A percentile compares a stretch with the other conserved stretches of the same genome.
Conservation (phyloP, 1,140 invertebrate genomes). For the Gryon sp. region DNA sequence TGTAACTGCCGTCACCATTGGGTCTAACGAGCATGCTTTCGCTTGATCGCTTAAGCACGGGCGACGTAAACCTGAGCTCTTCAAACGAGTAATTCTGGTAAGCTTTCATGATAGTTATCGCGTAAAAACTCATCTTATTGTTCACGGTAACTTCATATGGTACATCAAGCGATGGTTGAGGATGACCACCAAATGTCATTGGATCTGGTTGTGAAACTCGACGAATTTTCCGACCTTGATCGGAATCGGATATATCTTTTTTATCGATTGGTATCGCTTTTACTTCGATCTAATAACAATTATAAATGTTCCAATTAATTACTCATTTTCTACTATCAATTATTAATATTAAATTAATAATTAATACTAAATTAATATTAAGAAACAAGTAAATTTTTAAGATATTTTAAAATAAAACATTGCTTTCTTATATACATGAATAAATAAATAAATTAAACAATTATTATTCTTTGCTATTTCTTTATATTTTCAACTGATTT, state of each 20-base stretch:
- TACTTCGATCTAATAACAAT: constrained; percentile 83
- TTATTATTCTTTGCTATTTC: no score
- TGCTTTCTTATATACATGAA: no score
- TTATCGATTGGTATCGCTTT: constrained; percentile 86
- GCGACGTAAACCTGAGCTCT: constrained; percentile 92
- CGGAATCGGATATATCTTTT: constrained; percentile 80
- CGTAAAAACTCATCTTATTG: constrained; percentile 96
- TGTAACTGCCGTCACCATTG: constrained; percentile 93
- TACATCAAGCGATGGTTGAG: constrained; percentile 85
- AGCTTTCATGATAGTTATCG: constrained; percentile 95
- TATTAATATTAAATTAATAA: no score
- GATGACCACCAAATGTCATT: constrained; percentile 86
- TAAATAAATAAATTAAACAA: no score
- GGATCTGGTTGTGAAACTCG: constrained; percentile 84
- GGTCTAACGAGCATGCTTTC: constrained; percentile 92
- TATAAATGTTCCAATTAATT: no score
- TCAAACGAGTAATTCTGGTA: constrained; percentile 98
- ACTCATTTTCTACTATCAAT: no score
- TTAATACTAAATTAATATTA: no score
- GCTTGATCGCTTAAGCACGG: constrained; percentile 85
- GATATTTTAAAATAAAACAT: no score
- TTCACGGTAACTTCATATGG: constrained; percentile 93
- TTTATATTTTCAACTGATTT: no score
- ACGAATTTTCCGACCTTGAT: constrained; percentile 80
- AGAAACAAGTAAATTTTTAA: constrained; percentile 2